Conservation (phyloP, 2,113 vertebrate genomes). For the Neogobius melanostomus region DNA sequence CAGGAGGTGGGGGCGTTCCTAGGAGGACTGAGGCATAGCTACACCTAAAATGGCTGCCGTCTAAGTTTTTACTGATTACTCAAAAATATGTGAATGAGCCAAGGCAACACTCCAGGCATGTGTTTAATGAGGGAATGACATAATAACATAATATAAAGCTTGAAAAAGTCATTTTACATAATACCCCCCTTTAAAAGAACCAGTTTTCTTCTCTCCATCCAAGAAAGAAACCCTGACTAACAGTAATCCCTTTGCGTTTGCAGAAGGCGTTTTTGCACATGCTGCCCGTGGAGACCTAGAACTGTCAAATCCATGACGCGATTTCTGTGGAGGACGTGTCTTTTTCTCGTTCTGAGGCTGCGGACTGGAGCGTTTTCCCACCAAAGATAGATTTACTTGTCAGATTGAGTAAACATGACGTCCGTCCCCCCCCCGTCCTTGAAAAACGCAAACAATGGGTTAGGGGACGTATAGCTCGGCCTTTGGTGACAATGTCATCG, state of each 20-base stretch:
- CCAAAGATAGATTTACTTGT: slow-evolving; percentile 3
- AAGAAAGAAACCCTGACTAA: neutral
- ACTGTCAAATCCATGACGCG: neutral
- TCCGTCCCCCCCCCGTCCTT: neutral
- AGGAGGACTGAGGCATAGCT: no score
- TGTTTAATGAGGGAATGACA: no score
- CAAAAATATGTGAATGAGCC: no score
- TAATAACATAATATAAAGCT: no score
- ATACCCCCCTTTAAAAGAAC: no score
- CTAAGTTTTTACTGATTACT: no score
- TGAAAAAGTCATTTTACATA: no score
- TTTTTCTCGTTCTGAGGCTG: neutral
- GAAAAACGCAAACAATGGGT: neutral
- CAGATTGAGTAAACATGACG: slow-evolving; percentile 9
- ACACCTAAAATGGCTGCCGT: no score
- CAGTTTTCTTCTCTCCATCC: no score
- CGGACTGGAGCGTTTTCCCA: neutral
- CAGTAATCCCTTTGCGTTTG: neutral
- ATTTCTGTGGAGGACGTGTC: neutral
- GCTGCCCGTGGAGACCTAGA: neutral
- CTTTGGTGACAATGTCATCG: slow-evolving; percentile 5
- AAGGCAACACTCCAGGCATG: no score
- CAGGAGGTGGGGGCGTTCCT: no score
- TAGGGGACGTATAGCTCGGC: neutral
- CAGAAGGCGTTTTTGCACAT: neutral